Base-by-base conservation (phyloP, 2,113 vertebrate genomes). In the Lipotes vexillifer region DNA sequence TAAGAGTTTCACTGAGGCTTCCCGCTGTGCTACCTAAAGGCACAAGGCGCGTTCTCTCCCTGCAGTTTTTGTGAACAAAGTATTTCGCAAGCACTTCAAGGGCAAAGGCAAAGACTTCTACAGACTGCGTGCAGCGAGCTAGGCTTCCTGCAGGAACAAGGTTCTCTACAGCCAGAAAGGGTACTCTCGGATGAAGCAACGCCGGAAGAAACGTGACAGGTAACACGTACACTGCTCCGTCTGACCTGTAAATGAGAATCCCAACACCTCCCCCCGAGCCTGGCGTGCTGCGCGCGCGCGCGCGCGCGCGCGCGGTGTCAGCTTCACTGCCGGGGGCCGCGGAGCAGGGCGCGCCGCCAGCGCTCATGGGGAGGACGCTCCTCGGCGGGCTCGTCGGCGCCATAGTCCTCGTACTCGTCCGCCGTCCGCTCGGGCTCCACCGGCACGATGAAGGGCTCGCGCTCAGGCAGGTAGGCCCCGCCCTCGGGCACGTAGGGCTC, bases 321-420 rank as follows among this genome's bases (percentile, higher is more conserved):
- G 93, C 63, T 44, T 97, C 98, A 65, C 83, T 46, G 97, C 66
- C 91, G 49, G 0, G 41, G 88, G 36, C 84, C 61, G 5, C 5
- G 61, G 41, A 78, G 49, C 90, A 86, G 74, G 13, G 81, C 87
- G 31, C 97, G 93, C 87, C 92, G 65, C 95, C 99, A 98, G 72
- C 99, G 99, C 98, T 97, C 98, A 95, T 98, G 98, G 88, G 98
- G 98, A 88, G 98, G 98, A 33, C 97, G 98, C 94, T 98, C 98
- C 80, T 97, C 97, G 57, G 97, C 98, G 18, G 98, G 98, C 97
- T 98, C 97, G 97, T 99, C 99, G 98, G 99, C 98, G 92, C 99
- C 99, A 99, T 99, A 99, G 97, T 99, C 99, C 93, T 99, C 99
- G 94, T 99, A 99, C 71, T 99, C 98, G 82, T 99, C 99, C 98